A percentile compares a stretch with the other conserved stretches of the same genome.
Evolutionary conservation across 2,888 invertebrate species (phyloP).

Genomic region (Lingula anatina): DNA sequence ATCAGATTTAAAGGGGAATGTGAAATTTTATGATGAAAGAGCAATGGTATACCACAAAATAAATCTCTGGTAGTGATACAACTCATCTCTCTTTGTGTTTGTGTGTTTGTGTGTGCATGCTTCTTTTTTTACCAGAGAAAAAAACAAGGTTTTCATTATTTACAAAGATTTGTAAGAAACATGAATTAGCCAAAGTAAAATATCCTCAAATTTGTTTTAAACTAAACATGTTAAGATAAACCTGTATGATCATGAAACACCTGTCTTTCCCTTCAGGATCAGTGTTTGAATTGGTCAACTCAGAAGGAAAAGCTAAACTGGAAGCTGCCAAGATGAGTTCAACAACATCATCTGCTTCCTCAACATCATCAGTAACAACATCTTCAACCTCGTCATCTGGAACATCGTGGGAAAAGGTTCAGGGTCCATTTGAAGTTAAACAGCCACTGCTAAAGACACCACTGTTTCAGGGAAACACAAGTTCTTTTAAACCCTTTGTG

Average conservation of each 20-base stretch:
- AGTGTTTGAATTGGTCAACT: constrained; percentile 44
- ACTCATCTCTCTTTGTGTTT: no score
- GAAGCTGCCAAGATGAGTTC: constrained; percentile 18
- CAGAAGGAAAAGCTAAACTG: constrained; percentile 34
- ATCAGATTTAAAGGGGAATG: not conserved
- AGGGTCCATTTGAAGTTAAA: not conserved
- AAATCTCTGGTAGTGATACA: no score
- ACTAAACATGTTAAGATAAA: no score
- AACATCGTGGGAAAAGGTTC: not conserved
- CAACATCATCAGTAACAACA: not conserved
- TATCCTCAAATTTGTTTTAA: no score
- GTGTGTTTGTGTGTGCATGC: not conserved
- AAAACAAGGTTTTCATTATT: not conserved
- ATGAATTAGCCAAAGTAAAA: no score
- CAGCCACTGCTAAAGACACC: constrained; percentile 1
- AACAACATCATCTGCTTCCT: constrained; percentile 1
- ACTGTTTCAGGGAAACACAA: constrained; percentile 8
- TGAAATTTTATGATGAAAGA: no score
- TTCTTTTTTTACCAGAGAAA: not conserved
- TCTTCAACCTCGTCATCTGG: not conserved
- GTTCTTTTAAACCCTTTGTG: constrained; percentile 66
- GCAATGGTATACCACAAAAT: no score
- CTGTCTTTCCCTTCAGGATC: constrained; percentile 26
- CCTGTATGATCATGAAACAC: no score
- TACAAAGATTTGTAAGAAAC: no score